phyloP scores from a whole-genome alignment of 2,888 invertebrate genomes.

The Hirtodrosophila alboralis region DNA sequence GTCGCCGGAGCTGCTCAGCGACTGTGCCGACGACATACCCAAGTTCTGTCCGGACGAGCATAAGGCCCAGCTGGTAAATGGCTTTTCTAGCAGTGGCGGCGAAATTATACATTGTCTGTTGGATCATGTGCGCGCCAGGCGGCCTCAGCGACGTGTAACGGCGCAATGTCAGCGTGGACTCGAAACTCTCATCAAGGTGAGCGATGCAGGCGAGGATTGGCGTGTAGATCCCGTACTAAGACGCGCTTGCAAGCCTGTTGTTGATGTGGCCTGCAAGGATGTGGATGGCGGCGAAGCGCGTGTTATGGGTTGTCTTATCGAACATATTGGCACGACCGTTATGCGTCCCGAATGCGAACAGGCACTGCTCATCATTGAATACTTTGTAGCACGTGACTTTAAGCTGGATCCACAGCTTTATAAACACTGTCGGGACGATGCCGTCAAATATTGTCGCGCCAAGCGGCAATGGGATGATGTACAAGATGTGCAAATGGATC shows the following conservation, averaged over 20 bases:
- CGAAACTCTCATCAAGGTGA: constrained; percentile 91
- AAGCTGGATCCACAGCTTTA: constrained; percentile 95
- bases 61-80: constrained; percentile 69
- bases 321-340: constrained; percentile 90
- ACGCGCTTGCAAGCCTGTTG: constrained; percentile 93
- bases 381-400: constrained; percentile 97
- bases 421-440: constrained; percentile 93
- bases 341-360: constrained; percentile 96
- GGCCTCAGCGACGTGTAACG: constrained; percentile 87
- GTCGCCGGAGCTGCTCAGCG: constrained; percentile 95
- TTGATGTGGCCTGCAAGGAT: constrained; percentile 90
- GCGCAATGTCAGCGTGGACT: constrained; percentile 90
- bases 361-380: constrained; percentile 97
- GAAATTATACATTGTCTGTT: constrained; percentile 98
- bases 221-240: constrained; percentile 95
- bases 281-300: constrained; percentile 90
- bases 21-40: constrained; percentile 93
- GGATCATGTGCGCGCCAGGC: constrained; percentile 90
- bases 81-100: constrained; percentile 86
- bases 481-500: constrained; percentile 87
- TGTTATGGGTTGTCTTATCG: constrained; percentile 97
- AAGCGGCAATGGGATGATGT: constrained; percentile 90
- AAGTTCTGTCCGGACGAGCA: constrained; percentile 90
- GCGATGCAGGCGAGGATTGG: constrained; percentile 98
- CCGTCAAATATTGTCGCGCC: constrained; percentile 91